Evolutionary conservation across 2,113 vertebrate genomes (phyloP), one percentile per base, ranked within the genome.

Genomic region (Xiphophorus couchianus): DNA sequence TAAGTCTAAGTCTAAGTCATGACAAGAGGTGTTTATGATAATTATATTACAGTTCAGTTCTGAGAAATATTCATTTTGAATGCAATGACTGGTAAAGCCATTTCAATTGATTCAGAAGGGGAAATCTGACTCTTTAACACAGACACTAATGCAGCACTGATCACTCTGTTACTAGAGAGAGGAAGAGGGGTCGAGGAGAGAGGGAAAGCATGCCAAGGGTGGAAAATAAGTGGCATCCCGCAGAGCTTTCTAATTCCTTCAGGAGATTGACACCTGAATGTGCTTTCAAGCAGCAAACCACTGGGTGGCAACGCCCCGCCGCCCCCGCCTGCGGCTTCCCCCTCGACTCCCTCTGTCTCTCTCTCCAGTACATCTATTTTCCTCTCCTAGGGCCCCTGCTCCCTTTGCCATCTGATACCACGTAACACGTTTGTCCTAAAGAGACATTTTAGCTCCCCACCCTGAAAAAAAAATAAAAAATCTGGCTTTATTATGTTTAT

Each of bases 231-330:
- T 88, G 87, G 88, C 89, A 78, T 88, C 91, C 92, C 37, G 70
- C 84, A 73, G 90, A 80, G 90, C 89, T 89, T 90, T 92, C 88
- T 88, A 93, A 92, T 89, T 91, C 84, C 83, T 86, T 63, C 37
- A 65, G 84, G 85, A 92, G 92, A 93, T 89, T 93, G 92, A 93
- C 91, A 93, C 91, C 90, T 93, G 91, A 93, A 92, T 92, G 90
- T 90, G 86, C 88, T 91, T 90, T 93, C 91, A 93, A 86, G 85
- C 85, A 69, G 77, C 68, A 89, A 88, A 86, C 87, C 77, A 29
- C 82, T 88, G 87, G 79, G 76, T 85, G 83, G 70, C 84, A 83
- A 76, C 84, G 69, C 66, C 85, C 77, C 22, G 33, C 71, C 69
- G 14, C 58, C 71, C 28, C 68, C 28, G 30, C 25, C 62, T 22